phyloP scores from a whole-genome alignment of 1,140 invertebrate genomes.

The Agrilus planipennis region DNA sequence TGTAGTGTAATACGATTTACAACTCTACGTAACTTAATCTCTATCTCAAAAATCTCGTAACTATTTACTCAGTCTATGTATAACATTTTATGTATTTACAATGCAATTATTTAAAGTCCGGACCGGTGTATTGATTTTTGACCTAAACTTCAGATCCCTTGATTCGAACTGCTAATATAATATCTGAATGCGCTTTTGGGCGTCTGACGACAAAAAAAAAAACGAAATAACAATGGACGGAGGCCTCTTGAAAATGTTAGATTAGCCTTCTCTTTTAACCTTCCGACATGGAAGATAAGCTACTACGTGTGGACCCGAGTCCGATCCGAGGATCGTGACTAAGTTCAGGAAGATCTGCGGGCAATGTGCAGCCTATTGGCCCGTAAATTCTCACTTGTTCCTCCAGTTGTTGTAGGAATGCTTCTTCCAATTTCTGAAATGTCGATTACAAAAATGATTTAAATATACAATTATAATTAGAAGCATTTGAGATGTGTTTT shows the following conservation, averaged over 20 bases:
- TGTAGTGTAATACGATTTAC: too few species aligned
- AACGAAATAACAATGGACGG: constrained; percentile 4
- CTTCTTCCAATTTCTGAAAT: constrained; percentile 79
- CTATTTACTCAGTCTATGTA: too few species aligned
- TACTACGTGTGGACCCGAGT: constrained; percentile 53
- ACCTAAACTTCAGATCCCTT: neutral
- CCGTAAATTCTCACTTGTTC: constrained; percentile 72
- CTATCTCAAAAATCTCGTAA: too few species aligned
- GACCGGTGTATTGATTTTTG: neutral
- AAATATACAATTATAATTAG: too few species aligned
- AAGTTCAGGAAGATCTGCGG: constrained; percentile 47
- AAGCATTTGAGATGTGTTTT: too few species aligned
- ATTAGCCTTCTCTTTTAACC: constrained; percentile 34
- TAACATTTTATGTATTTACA: too few species aligned
- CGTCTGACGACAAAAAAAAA: too few species aligned
- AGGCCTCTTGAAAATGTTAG: constrained; percentile 1
- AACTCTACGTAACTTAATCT: too few species aligned
- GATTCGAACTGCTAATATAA: neutral
- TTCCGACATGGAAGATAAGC: constrained; percentile 53
- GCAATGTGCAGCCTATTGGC: constrained; percentile 43
- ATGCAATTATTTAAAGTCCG: constrained; percentile 1
- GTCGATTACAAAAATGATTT: constrained; percentile 21
- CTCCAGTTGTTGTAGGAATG: constrained; percentile 68
- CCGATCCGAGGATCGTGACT: constrained; percentile 33
- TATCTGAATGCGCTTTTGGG: neutral